phyloP scores from a whole-genome alignment of 2,797 vertebrate genomes.

The Acipenser oxyrinchus region DNA sequence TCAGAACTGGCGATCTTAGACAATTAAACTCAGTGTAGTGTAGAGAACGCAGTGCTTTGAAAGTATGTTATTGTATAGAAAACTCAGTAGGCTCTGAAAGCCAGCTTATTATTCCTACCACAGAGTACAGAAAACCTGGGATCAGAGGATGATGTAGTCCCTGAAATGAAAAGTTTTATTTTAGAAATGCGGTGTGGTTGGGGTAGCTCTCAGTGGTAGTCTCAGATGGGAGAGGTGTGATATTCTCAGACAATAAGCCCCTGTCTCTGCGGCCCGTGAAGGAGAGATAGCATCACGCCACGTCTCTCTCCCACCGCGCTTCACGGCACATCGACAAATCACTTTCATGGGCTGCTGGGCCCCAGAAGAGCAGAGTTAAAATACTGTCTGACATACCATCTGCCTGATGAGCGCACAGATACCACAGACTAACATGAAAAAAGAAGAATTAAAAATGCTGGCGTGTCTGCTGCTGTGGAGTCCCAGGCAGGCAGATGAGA shows the following conservation, averaged over 20 bases:
- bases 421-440: constrained; percentile 1
- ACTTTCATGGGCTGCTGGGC: constrained; percentile 34
- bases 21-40: too few species aligned
- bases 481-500: not conserved
- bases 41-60: too few species aligned
- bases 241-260: constrained; percentile 3
- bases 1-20: too few species aligned
- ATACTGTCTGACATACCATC: constrained; percentile 30
- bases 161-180: too few species aligned
- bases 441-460: constrained; percentile 1
- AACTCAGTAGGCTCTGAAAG: too few species aligned
- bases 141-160: too few species aligned
- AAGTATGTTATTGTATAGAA: too few species aligned
- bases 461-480: not conserved
- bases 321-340: constrained; percentile 1
- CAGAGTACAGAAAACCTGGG: too few species aligned
- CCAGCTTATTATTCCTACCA: too few species aligned
- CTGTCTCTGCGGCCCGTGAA: constrained; percentile 4
- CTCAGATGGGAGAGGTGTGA: too few species aligned
- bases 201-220: too few species aligned
- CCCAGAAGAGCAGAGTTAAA: constrained; percentile 29
- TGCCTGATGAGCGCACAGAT: constrained; percentile 27
- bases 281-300: constrained; percentile 10
- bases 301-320: constrained; percentile 18
- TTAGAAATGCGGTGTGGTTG: too few species aligned